phyloP scores from a whole-genome alignment of 2,797 vertebrate genomes.

The Prionace glauca region DNA sequence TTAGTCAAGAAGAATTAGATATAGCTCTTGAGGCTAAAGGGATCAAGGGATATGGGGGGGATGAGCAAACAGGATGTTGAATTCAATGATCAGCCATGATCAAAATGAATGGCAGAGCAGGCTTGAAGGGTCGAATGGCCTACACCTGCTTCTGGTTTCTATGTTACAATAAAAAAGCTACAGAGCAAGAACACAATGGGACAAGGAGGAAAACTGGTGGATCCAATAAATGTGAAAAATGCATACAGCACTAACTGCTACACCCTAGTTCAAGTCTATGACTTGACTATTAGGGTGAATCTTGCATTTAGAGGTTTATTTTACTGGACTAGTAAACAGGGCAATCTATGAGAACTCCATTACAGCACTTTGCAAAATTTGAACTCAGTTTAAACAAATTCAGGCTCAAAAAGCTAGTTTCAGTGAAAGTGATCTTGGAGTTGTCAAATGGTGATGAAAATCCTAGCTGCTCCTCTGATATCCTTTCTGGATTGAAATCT shows the following conservation, averaged over 20 bases:
- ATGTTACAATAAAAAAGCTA: not conserved
- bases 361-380: not conserved
- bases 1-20: not conserved
- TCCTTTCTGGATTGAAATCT: not conserved
- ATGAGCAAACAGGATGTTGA: no score
- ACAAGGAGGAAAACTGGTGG: not conserved
- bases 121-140: no score
- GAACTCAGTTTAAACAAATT: not conserved
- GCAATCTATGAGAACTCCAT: not conserved
- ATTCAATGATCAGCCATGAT: no score
- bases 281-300: no score
- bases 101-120: no score
- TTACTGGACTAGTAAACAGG: not conserved
- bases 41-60: no score
- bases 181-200: not conserved
- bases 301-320: not conserved
- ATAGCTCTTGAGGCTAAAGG: no score
- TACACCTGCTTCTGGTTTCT: no score
- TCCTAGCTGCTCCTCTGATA: not conserved
- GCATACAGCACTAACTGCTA: no score
- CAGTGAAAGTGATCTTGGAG: not conserved
- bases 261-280: no score
- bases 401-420: not conserved
- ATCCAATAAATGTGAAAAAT: no score
- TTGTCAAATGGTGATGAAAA: not conserved